Evolutionary conservation across 2,797 vertebrate species (phyloP), one percentile per base, ranked within the genome.

Genomic region (Artibeus lituratus): DNA sequence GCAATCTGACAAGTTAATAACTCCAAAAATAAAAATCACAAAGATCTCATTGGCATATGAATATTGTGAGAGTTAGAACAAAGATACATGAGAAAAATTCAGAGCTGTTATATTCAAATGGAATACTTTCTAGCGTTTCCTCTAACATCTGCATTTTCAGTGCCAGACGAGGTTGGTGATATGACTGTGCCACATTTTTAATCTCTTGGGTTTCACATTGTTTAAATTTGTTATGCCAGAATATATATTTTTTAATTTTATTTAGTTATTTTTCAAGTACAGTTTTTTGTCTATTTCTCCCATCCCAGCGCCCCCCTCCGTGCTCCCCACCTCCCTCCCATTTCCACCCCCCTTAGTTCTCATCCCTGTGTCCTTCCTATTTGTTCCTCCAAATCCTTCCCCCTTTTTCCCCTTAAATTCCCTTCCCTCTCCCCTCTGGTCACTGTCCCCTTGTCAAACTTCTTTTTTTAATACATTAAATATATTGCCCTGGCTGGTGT

Each of bases 191-290:
- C 18, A 32, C 32, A 26, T 44, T 55, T 91, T 84, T 94, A 89
- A 70, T 44, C 55, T 81, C 92, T 74, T 72, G 37, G 88, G 22
- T 67, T 92, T 90, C 26, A 73, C 62, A 86, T 90, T 67, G 53
- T 59, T 94, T 84, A 82, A 80, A 76, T 82, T 81, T 94, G 51
- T 91, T 69, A 69, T 39, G 78, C 57, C 44, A 86, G 67, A 90
- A n/a, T n/a, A n/a, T n/a, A 90, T 90, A 51, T 55, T 82, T 92
- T 88, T 93, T 87, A 78, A 81, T n/a, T n/a, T n/a, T n/a, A n/a
- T n/a, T n/a, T n/a, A n/a, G n/a, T n/a, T n/a, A n/a, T n/a, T n/a
- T n/a, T n/a, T n/a, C n/a, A n/a, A n/a, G n/a, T n/a, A n/a, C n/a
- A n/a, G n/a, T n/a, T n/a, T n/a, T n/a, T n/a, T n/a, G n/a, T n/a